Evolutionary conservation across 2,797 vertebrate species (phyloP), one percentile per base, ranked within the genome.

Genomic region (Sus cebifrons): DNA sequence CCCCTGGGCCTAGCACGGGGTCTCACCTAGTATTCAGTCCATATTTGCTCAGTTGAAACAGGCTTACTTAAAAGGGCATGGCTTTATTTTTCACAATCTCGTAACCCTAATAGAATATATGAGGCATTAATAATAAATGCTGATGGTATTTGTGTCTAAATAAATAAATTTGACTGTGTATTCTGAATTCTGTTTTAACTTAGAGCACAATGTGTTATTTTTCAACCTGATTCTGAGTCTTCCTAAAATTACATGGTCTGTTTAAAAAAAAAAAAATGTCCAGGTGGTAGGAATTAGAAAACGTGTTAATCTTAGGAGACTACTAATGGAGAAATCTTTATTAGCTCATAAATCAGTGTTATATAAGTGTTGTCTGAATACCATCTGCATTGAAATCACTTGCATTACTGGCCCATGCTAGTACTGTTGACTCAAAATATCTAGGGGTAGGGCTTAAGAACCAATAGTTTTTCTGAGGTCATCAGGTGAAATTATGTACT

Each of bases 201-300:
- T 92, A 73, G 60, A 84, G 52, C 20, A 92, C 13, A 82, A 13
- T 68, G 12, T 91, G 40, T 65, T 96, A 29, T 91, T 96, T 94
- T 96, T 86, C 16, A 68, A 60, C 12, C 75, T 74, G 96, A 87
- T 52, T 86, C 81, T 73, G n/a, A 85, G 52, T 78, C 56, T 87
- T 84, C 9, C 13, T 89, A 87, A 97, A 89, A 89, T 77, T 89
- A 94, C 23, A 94, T 93, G 65, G 15, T 93, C 12, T 68, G 23
- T 86, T 94, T 32, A 52, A 86, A 89, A 94, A 82, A 75, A n/a
- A n/a, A 92, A 81, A 93, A 89, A 73, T 52, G 73, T 52, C 89
- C 96, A 97, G 97, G 94, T 97, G 96, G 94, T 71, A 87, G 71
- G 64, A 94, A 93, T 96, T 96, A 90, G 84, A 93, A 97, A 97